phyloP scores from a whole-genome alignment of 2,888 invertebrate genomes.

The Lampropteryx suffumata region DNA sequence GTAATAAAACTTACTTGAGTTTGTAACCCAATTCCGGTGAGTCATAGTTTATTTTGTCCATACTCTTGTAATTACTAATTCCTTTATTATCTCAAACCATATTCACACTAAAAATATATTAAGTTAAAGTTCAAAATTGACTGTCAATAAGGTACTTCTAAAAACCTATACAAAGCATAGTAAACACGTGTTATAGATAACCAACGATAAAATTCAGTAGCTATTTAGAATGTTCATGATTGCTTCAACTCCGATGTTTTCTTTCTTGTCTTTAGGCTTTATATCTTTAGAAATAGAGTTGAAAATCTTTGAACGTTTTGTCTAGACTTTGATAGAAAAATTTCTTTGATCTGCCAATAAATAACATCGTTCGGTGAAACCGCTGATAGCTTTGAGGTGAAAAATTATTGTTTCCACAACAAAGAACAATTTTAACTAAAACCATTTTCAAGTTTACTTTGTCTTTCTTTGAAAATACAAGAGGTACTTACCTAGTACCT shows the following conservation, averaged over 20 bases:
- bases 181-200: neutral
- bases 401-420: slow-evolving; percentile 29
- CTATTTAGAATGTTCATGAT: too few relatives aligned
- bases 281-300: neutral
- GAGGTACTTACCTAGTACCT: too few relatives aligned
- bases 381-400: slow-evolving; percentile 26
- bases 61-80: slow-evolving; percentile 4
- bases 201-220: slow-evolving; percentile 1
- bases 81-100: neutral
- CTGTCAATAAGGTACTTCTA: neutral
- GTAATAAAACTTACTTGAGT: slow-evolving; percentile 10
- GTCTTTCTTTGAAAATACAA: neutral
- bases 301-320: neutral
- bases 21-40: slow-evolving; percentile 28
- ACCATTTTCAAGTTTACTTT: slow-evolving; percentile 2
- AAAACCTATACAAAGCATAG: neutral
- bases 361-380: slow-evolving; percentile 25
- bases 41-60: slow-evolving; percentile 26
- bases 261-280: neutral
- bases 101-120: neutral
- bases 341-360: slow-evolving; percentile 36
- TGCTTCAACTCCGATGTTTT: too few relatives aligned
- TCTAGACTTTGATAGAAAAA: slow-evolving; percentile 6
- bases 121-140: neutral
- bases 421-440: slow-evolving; percentile 19